phyloP scores from a whole-genome alignment of 53 echinoderm and acorn worm genomes.

The Holothuria leucospilota region DNA sequence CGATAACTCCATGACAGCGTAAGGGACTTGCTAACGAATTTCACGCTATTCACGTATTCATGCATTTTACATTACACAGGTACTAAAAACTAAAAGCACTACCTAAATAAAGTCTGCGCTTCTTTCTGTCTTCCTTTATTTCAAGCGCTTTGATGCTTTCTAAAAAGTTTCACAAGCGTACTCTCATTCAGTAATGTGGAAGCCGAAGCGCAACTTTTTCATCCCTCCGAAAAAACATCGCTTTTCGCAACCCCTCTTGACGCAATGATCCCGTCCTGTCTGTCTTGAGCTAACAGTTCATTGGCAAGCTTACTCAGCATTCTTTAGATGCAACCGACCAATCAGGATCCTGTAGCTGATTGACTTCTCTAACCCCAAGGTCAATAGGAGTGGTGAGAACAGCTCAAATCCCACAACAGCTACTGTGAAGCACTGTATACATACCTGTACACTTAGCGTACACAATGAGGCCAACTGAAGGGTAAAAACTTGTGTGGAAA shows the following conservation, averaged over 20 bases:
- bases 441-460: constrained; percentile 40
- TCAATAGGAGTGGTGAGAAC: constrained; percentile 30
- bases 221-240: constrained; percentile 6
- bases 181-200: neutral
- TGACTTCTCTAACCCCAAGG: constrained; percentile 52
- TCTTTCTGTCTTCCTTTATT: too few relatives aligned
- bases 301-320: constrained; percentile 44
- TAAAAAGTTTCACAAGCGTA: constrained; percentile 1
- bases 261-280: constrained; percentile 46
- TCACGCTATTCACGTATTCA: too few relatives aligned
- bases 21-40: too few relatives aligned
- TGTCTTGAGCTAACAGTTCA: constrained; percentile 36
- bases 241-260: constrained; percentile 25
- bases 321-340: constrained; percentile 42
- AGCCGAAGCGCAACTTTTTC: constrained; percentile 3
- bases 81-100: too few relatives aligned
- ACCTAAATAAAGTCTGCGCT: too few relatives aligned
- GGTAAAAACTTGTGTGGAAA: constrained; percentile 10
- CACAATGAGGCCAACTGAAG: constrained; percentile 46
- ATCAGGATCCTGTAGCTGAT: constrained; percentile 24
- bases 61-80: too few relatives aligned
- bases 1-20: too few relatives aligned
- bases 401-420: constrained; percentile 40
- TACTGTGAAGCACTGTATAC: constrained; percentile 19
- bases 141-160: too few relatives aligned